Evolutionary conservation across 1,140 invertebrate species (phyloP).

Genomic region (Eufriesea mexicana): DNA sequence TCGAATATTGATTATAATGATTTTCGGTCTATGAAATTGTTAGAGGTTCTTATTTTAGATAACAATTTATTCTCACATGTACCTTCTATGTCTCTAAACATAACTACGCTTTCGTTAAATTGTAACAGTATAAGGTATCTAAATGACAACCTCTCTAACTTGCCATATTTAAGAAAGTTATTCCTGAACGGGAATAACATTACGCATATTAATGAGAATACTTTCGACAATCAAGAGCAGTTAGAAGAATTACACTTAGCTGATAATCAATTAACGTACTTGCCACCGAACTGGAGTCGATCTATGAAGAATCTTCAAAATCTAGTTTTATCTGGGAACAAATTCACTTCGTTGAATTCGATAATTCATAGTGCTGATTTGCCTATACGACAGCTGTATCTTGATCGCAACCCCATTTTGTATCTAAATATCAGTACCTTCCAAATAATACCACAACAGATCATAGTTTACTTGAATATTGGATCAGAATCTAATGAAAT

Average conservation of each 20-base stretch:
- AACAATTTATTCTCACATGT: not conserved
- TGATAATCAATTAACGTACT: not conserved
- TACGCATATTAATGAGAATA: fast-evolving
- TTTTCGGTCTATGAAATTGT: not conserved
- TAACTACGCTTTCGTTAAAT: not conserved
- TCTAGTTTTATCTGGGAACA: slow-evolving; percentile 10
- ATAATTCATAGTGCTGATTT: fast-evolving
- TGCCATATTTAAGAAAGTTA: not conserved
- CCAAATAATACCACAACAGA: not conserved
- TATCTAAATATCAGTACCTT: not conserved
- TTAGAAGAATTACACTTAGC: slow-evolving; percentile 7
- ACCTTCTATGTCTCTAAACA: fast-evolving
- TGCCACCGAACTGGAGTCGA: not conserved
- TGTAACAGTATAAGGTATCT: not conserved
- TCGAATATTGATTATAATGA: fast-evolving
- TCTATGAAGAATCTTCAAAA: not conserved
- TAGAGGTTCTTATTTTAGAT: not conserved
- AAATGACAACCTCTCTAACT: fast-evolving
- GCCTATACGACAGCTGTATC: not conserved
- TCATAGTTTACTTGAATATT: not conserved
- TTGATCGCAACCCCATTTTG: not conserved
- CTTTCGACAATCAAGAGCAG: not conserved
- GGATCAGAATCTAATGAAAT: fast-evolving
- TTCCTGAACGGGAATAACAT: not conserved
- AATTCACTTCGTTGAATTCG: not conserved